These are phyloP conservation scores for Nycteola revayana DNA, from an alignment of 2,888 invertebrate species.

Conservation along the genomic window DNA sequence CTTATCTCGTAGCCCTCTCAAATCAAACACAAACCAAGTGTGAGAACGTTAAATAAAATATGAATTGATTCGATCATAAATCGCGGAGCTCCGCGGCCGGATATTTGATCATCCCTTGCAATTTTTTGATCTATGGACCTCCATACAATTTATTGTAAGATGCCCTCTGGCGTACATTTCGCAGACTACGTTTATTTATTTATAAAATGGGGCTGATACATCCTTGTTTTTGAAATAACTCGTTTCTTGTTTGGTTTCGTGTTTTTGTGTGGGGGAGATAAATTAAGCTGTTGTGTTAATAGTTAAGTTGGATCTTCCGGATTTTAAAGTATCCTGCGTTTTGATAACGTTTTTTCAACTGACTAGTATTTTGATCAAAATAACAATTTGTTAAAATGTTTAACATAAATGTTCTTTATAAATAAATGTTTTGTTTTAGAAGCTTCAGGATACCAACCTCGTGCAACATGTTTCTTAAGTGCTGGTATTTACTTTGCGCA, in stretches of 20 bases:
- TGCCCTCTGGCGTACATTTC: constrained; percentile 51
- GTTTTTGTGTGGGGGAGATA: background rate
- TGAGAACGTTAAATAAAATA: constrained; percentile 76
- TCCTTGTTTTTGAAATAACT: constrained; percentile 3
- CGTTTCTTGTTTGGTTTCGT: background rate
- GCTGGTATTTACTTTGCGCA: no score
- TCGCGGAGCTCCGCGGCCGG: constrained; percentile 40
- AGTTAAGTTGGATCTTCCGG: no score
- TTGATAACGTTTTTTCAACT: no score
- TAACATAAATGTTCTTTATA: no score
- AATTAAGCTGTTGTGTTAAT: no score
- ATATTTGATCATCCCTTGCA: constrained; percentile 51
- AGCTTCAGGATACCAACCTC: no score
- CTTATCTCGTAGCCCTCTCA: constrained; percentile 28
- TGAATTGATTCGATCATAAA: constrained; percentile 62
- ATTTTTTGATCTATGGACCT: constrained; percentile 32
- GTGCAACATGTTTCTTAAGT: no score
- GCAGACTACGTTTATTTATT: constrained; percentile 18
- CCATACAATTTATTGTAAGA: constrained; percentile 9
- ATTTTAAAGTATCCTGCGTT: no score
- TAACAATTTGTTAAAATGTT: no score
- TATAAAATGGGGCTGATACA: background rate
- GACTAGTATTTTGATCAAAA: no score
- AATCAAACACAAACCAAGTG: constrained; percentile 41
- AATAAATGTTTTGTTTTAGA: no score